Evolutionary conservation across 2,797 vertebrate species (phyloP).

Genomic region (Sandelia bainsii): DNA sequence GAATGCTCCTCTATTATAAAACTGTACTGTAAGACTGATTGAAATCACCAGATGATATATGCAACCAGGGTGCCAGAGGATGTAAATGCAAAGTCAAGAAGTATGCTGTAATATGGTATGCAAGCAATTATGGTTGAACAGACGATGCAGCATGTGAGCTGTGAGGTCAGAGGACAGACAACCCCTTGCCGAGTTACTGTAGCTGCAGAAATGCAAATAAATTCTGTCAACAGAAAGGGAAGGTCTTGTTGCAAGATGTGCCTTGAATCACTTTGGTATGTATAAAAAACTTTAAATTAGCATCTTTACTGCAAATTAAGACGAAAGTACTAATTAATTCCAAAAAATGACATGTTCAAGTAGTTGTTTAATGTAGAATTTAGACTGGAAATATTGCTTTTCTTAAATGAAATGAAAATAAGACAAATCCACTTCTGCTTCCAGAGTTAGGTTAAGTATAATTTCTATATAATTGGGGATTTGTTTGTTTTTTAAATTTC

Average conservation of each 20-base stretch:
- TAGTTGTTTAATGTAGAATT: neutral
- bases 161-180: slow-evolving; percentile 71
- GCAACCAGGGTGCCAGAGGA: slow-evolving; percentile 40
- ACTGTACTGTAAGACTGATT: slow-evolving; percentile 39
- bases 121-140: slow-evolving; percentile 80
- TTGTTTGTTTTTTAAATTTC: neutral
- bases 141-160: slow-evolving; percentile 64
- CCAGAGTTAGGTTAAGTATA: neutral
- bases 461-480: neutral
- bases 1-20: slow-evolving; percentile 29
- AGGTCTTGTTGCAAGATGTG: slow-evolving; percentile 19
- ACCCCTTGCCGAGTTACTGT: slow-evolving; percentile 73
- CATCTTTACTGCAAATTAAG: neutral
- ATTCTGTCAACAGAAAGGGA: slow-evolving; percentile 53
- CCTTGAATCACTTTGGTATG: slow-evolving; percentile 23
- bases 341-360: neutral
- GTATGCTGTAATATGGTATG: slow-evolving; percentile 71
- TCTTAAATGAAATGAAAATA: neutral
- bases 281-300: neutral
- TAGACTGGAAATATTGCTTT: neutral
- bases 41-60: slow-evolving; percentile 25
- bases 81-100: slow-evolving; percentile 62
- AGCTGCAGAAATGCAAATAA: slow-evolving; percentile 72
- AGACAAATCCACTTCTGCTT: neutral
- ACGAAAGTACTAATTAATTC: neutral